Evolutionary conservation across 2,113 vertebrate genomes (phyloP).

Genomic region (Oreochromis tanganicae): DNA sequence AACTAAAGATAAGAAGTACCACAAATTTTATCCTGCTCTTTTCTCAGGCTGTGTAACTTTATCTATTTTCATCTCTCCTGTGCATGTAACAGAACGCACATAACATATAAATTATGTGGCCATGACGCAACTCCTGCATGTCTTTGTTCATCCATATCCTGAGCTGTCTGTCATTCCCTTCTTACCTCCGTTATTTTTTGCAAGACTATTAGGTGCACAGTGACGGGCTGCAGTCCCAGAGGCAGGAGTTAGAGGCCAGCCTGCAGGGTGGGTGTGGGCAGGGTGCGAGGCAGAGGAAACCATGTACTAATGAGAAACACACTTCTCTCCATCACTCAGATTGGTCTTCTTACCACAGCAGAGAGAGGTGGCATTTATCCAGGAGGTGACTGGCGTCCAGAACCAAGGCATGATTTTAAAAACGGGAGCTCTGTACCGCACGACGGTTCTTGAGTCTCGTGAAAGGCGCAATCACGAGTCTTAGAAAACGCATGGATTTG

Average conservation of each 20-base stretch:
- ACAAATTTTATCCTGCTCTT: not conserved
- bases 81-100: not conserved
- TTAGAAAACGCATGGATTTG: slow-evolving; percentile 2
- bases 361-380: slow-evolving; percentile 27
- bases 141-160: not conserved
- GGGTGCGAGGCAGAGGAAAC: slow-evolving; percentile 53
- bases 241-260: slow-evolving; percentile 26
- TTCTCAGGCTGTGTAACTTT: not conserved
- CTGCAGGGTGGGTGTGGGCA: slow-evolving; percentile 27
- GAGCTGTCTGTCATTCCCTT: slow-evolving; percentile 1
- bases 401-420: slow-evolving; percentile 47
- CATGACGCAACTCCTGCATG: not conserved
- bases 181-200: slow-evolving; percentile 7
- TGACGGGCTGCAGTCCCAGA: slow-evolving; percentile 37
- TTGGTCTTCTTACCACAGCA: slow-evolving; percentile 41
- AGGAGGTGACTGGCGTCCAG: slow-evolving; percentile 34
- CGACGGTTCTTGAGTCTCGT: slow-evolving; percentile 15
- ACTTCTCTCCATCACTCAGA: slow-evolving; percentile 53
- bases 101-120: not conserved
- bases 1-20: not conserved
- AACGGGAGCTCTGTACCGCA: slow-evolving; percentile 35
- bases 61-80: not conserved
- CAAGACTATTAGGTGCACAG: slow-evolving; percentile 8
- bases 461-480: slow-evolving; percentile 29
- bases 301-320: slow-evolving; percentile 70